Conservation (phyloP, 2,113 vertebrate genomes). For the Bolborhynchus lineola region DNA sequence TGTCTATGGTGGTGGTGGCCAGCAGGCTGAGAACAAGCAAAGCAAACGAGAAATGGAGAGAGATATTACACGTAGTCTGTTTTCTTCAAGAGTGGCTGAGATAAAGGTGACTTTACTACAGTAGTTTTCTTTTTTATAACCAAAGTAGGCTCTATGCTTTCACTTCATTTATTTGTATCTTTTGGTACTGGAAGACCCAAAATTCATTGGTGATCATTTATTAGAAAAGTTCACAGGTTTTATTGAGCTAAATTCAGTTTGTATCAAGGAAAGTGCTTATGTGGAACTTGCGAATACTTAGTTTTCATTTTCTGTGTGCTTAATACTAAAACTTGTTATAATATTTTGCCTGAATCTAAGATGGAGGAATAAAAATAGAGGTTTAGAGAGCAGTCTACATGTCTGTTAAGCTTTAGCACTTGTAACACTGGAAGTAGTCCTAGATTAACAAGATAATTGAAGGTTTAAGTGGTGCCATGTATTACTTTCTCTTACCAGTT, state of each 20-base stretch:
- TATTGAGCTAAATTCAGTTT: background rate
- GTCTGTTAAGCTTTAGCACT: background rate
- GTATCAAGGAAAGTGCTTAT: background rate
- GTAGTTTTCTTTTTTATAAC: background rate
- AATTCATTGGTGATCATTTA: background rate
- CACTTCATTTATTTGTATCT: background rate
- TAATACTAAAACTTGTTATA: background rate
- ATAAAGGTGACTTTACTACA: constrained; percentile 85
- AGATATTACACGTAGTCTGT: constrained; percentile 96
- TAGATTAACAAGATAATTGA: background rate
- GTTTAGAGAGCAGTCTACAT: background rate
- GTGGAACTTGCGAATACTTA: background rate
- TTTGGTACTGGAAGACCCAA: background rate
- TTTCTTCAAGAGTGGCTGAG: constrained; percentile 96
- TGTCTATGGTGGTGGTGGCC: constrained; percentile 95
- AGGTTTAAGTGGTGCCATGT: background rate
- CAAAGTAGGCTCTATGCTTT: background rate
- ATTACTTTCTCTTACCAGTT: background rate
- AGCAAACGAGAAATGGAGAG: constrained; percentile 98
- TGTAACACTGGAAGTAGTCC: background rate
- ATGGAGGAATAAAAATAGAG: background rate
- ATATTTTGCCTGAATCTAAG: background rate
- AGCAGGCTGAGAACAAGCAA: constrained; percentile 96
- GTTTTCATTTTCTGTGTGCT: background rate
- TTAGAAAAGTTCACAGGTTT: background rate